A percentile compares a stretch with the other conserved stretches of the same genome.
These are phyloP conservation scores for Agonopterix arenella DNA, from an alignment of 2,888 invertebrate species.

Conservation along the genomic window DNA sequence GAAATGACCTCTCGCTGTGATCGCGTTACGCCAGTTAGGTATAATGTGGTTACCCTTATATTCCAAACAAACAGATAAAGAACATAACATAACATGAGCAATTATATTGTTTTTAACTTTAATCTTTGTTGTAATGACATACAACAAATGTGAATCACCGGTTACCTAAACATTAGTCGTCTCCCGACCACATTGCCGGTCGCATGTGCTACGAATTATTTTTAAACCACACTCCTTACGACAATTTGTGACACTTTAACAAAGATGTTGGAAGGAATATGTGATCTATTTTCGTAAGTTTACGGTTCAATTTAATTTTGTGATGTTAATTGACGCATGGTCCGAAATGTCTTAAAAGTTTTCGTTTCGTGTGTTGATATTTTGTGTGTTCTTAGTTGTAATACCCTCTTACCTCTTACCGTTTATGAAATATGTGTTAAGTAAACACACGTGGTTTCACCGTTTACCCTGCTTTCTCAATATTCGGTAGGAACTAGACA, in stretches of 20 bases:
- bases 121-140: not conserved
- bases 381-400: too few relatives aligned
- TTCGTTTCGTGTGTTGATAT: too few relatives aligned
- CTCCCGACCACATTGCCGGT: not conserved
- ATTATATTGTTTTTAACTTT: not conserved
- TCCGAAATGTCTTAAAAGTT: too few relatives aligned
- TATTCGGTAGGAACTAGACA: too few relatives aligned
- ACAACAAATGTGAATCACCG: not conserved
- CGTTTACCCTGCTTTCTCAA: not conserved
- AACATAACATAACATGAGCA: too few relatives aligned
- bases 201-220: not conserved
- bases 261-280: not conserved
- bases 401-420: too few relatives aligned
- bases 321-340: too few relatives aligned
- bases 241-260: not conserved
- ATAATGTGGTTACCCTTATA: too few relatives aligned
- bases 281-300: not conserved
- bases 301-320: not conserved
- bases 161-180: conserved; percentile 2
- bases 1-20: too few relatives aligned
- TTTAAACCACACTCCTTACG: too few relatives aligned
- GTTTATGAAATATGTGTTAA: not conserved
- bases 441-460: not conserved
- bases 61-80: too few relatives aligned
- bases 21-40: too few relatives aligned